Percentiles rank a stretch among this genome's conserved stretches.
phyloP scores from a whole-genome alignment of 2,113 vertebrate genomes.

The Corythaeola cristata region DNA sequence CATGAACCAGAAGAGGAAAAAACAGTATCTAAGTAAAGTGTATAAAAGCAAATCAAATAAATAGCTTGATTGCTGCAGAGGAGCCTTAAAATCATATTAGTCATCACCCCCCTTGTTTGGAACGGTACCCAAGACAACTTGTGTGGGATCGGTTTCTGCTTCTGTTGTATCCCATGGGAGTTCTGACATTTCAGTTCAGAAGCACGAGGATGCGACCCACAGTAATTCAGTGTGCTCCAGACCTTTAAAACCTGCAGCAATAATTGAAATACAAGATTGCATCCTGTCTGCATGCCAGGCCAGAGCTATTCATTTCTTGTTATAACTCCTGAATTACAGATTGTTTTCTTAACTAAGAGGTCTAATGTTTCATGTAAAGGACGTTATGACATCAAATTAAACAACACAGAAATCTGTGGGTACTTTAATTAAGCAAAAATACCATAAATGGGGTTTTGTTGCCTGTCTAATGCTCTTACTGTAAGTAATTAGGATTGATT shows the following conservation, averaged over 20 bases:
- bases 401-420: not conserved
- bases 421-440: not conserved
- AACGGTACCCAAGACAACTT: not conserved
- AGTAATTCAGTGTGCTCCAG: not conserved
- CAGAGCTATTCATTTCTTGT: not conserved
- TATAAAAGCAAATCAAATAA: not conserved
- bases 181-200: not conserved
- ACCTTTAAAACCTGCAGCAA: not conserved
- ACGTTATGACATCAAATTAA: not conserved
- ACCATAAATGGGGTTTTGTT: not conserved
- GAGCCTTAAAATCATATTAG: not conserved
- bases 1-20: not conserved
- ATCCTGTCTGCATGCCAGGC: not conserved
- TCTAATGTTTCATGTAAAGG: not conserved
- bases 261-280: not conserved
- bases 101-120: not conserved
- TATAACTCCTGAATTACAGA: not conserved
- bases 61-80: not conserved
- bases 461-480: not conserved
- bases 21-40: not conserved
- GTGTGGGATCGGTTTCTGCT: not conserved
- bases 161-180: not conserved
- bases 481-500: not conserved
- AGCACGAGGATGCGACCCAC: not conserved
- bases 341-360: not conserved